Percentiles rank a stretch among this genome's conserved stretches.
phyloP scores from a whole-genome alignment of 2,797 vertebrate species.

The Peromyscus aztecus region DNA sequence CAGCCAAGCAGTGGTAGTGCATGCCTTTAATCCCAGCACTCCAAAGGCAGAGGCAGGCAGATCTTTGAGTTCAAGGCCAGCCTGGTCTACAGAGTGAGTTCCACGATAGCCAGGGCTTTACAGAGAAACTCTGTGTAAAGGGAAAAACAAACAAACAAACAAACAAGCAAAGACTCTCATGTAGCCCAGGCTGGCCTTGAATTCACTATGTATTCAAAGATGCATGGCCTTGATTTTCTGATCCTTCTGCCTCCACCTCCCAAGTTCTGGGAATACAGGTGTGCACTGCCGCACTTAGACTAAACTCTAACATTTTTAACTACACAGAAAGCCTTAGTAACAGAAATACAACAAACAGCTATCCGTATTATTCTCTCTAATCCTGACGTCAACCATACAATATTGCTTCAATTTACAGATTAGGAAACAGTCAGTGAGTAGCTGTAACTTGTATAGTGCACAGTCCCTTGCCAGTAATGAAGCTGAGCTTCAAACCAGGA shows the following conservation, averaged over 20 bases:
- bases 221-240: background rate
- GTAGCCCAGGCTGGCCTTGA: background rate
- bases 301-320: background rate
- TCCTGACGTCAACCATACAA: background rate
- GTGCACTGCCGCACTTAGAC: too few relatives aligned
- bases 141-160: background rate
- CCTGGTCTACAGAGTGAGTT: background rate
- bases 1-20: background rate
- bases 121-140: background rate
- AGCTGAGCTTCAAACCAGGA: background rate
- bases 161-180: background rate
- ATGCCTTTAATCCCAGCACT: background rate
- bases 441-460: background rate
- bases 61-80: background rate
- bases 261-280: background rate
- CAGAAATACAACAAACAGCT: constrained; percentile 16
- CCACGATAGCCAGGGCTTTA: background rate
- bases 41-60: background rate
- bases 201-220: background rate
- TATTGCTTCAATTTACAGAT: background rate
- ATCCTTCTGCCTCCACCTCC: background rate
- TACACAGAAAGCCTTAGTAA: constrained; percentile 2
- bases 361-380: background rate
- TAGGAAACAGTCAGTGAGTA: background rate
- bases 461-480: background rate